Evolutionary conservation across 2,888 invertebrate species (phyloP).

Genomic region (Apamea monoglypha): DNA sequence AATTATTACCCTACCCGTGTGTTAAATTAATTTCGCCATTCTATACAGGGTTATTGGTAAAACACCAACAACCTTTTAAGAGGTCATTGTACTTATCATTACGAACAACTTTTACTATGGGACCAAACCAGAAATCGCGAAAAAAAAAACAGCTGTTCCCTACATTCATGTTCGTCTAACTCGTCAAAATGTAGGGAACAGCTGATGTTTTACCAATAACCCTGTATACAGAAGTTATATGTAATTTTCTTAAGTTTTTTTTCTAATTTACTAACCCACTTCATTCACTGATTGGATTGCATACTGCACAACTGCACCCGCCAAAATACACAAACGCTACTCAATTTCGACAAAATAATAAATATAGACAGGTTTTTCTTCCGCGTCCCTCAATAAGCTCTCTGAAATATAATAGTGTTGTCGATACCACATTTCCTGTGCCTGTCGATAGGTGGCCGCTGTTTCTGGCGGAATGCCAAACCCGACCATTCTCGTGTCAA

Average conservation of each 20-base stretch:
- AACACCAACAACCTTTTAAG: too few relatives aligned
- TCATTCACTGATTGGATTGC: not conserved
- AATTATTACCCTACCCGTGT: too few relatives aligned
- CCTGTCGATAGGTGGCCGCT: constrained; percentile 51
- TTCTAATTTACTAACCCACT: not conserved
- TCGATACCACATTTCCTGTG: constrained; percentile 57
- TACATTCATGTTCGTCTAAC: too few relatives aligned
- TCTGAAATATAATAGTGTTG: constrained; percentile 60
- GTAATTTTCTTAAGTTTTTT: not conserved
- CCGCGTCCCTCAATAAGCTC: constrained; percentile 48
- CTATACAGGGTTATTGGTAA: too few relatives aligned
- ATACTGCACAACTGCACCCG: not conserved
- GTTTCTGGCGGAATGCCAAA: constrained; percentile 60
- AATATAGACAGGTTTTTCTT: constrained; percentile 30
- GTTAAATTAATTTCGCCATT: too few relatives aligned
- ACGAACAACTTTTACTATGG: too few relatives aligned
- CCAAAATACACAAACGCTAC: constrained; percentile 6
- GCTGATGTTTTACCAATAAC: too few relatives aligned
- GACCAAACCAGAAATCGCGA: too few relatives aligned
- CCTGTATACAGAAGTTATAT: too few relatives aligned
- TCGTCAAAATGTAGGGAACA: too few relatives aligned
- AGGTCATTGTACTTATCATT: too few relatives aligned
- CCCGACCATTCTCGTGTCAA: constrained; percentile 52
- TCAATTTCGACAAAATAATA: constrained; percentile 10
- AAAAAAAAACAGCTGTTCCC: too few relatives aligned